Percentiles rank a stretch among this genome's conserved stretches.
These are phyloP conservation scores for Eueremaeus valkanovi DNA, from an alignment of 2,888 invertebrate genomes.

Conservation along the genomic window DNA sequence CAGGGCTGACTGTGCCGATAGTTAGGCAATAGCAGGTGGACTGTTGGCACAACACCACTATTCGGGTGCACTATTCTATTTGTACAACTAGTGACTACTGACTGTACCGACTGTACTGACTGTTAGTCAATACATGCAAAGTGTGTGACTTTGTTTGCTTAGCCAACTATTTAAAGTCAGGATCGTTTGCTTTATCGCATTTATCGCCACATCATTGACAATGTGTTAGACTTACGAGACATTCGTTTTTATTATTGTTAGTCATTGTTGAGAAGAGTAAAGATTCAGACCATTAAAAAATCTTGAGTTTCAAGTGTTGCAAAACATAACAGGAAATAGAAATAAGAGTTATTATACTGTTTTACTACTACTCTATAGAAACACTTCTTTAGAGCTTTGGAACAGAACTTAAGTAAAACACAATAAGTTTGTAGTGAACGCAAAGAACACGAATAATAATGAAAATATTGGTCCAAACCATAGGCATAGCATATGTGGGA, in stretches of 20 bases:
- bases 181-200: conserved; percentile 21
- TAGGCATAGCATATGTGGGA: conserved; percentile 23
- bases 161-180: conserved; percentile 33
- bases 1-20: background rate
- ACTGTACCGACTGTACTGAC: background rate
- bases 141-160: conserved; percentile 30
- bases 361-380: background rate
- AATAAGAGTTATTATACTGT: conserved; percentile 25
- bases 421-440: conserved; percentile 6
- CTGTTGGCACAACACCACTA: too few relatives aligned
- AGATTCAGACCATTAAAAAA: conserved; percentile 23
- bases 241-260: conserved; percentile 28
- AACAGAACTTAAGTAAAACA: conserved; percentile 5
- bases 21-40: conserved; percentile 30
- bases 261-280: conserved; percentile 1
- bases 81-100: too few relatives aligned
- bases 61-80: too few relatives aligned
- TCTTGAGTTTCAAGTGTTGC: conserved; percentile 26
- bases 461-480: background rate
- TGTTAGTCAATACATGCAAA: background rate
- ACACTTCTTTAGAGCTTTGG: background rate
- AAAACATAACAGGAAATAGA: conserved; percentile 31
- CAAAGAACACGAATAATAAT: conserved; percentile 25
- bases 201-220: background rate
- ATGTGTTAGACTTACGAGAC: conserved; percentile 23